A percentile compares a stretch with the other conserved stretches of the same genome.
These are phyloP conservation scores for Lamellibrachia luymesi DNA, from an alignment of 1,140 invertebrate genomes.

Conservation along the genomic window DNA sequence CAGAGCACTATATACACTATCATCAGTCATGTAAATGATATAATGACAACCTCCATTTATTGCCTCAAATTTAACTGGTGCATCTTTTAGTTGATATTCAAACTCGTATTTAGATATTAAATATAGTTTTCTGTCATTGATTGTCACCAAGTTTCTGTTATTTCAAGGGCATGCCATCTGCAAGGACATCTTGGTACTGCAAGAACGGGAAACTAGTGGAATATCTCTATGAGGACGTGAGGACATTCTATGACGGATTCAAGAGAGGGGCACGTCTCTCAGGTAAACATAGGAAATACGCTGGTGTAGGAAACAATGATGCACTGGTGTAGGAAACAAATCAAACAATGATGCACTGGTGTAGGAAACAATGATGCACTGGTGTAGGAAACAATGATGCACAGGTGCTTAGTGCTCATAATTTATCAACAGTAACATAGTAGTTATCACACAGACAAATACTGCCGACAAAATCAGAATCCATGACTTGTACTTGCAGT, in stretches of 20 bases:
- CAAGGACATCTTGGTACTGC: background rate
- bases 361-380: background rate
- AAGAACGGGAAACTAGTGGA: conserved; percentile 25
- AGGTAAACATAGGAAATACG: conserved; percentile 34
- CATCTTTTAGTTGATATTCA: background rate
- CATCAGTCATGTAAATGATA: too few species aligned
- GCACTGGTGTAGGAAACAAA: background rate
- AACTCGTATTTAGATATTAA: background rate
- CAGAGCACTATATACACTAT: too few species aligned
- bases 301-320: background rate
- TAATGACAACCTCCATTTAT: background rate
- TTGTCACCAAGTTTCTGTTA: background rate
- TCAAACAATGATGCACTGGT: conserved; percentile 27
- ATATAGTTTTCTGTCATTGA: background rate
- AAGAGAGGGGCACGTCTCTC: background rate
- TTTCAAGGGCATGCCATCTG: background rate
- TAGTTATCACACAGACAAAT: conserved; percentile 59
- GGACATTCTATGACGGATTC: background rate
- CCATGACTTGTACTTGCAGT: background rate
- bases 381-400: too few species aligned
- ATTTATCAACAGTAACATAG: background rate
- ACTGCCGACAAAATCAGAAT: background rate
- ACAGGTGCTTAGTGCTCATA: background rate
- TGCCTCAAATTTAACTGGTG: background rate
- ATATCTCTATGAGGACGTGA: conserved; percentile 24